A percentile compares a stretch with the other conserved stretches of the same genome.
Conservation (phyloP, 2,888 invertebrate species). For the Hydroisotoma schaefferi region DNA sequence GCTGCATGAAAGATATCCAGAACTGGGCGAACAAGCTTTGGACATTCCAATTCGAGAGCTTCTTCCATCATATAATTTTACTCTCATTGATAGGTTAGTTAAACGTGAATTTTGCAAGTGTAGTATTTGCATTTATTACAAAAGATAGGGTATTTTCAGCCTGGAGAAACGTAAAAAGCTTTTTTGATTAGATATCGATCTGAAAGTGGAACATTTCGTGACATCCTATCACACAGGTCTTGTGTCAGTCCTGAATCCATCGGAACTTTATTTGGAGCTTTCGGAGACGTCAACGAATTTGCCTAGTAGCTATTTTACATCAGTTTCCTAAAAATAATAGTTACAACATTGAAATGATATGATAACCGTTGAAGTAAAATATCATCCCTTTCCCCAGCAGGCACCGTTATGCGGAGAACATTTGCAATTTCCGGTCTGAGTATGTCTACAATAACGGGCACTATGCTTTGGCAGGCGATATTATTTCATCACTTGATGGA, state of each 20-base stretch:
- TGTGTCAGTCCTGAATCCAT: conserved; percentile 10
- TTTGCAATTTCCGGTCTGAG: conserved; percentile 14
- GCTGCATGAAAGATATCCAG: conserved; percentile 11
- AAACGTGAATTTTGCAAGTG: background rate
- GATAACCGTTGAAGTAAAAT: too few species aligned
- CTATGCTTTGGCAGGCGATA: conserved; percentile 15
- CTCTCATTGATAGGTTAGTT: conserved; percentile 13
- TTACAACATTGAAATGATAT: too few species aligned
- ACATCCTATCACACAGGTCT: conserved; percentile 7
- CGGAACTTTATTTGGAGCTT: too few species aligned
- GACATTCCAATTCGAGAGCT: conserved; percentile 16
- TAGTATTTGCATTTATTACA: background rate
- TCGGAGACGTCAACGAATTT: too few species aligned
- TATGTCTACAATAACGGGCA: conserved; percentile 16
- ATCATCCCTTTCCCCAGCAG: too few species aligned
- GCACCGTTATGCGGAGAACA: conserved; percentile 13
- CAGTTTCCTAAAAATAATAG: too few species aligned
- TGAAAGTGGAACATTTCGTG: conserved; percentile 7
- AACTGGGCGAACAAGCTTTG: conserved; percentile 15
- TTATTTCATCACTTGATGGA: too few species aligned
- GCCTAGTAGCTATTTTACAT: too few species aligned
- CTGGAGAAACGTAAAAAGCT: too few species aligned
- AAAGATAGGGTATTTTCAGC: background rate
- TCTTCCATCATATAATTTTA: conserved; percentile 14
- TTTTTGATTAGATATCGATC: conserved; percentile 7